These are phyloP conservation scores for Lasius fuliginosus DNA, from an alignment of 2,888 invertebrate genomes.

Conservation along the genomic window DNA sequence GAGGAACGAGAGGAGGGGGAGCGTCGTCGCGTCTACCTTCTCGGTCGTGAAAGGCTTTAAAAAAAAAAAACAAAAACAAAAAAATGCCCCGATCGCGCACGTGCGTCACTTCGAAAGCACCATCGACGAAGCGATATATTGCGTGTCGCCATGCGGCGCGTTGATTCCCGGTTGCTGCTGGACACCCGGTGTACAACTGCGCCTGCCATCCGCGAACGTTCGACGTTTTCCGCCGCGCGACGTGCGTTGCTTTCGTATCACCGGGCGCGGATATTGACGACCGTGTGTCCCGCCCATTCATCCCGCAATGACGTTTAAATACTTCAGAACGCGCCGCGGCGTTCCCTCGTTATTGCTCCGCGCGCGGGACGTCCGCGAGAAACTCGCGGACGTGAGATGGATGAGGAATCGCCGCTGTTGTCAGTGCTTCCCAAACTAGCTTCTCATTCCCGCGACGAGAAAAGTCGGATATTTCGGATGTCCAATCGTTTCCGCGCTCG, in stretches of 20 bases:
- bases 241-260: conserved; percentile 48
- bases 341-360: conserved; percentile 62
- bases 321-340: conserved; percentile 62
- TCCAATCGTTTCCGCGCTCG: not conserved
- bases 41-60: not conserved
- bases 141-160: conserved; percentile 50
- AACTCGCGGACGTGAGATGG: conserved; percentile 51
- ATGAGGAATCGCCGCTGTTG: conserved; percentile 45
- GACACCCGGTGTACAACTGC: not conserved
- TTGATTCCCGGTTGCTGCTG: not conserved
- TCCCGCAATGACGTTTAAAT: conserved; percentile 67
- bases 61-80: no score
- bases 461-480: conserved; percentile 20
- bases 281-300: conserved; percentile 43
- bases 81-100: not conserved
- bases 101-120: conserved; percentile 38
- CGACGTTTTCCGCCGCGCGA: conserved; percentile 45
- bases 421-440: conserved; percentile 48
- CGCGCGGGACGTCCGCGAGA: conserved; percentile 28
- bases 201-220: conserved; percentile 13
- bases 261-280: conserved; percentile 40
- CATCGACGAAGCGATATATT: conserved; percentile 21
- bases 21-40: not conserved
- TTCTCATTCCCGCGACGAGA: not conserved
- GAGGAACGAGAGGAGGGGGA: not conserved